Evolutionary conservation across 2,797 vertebrate species (phyloP), one percentile per base, ranked within the genome.

Genomic region (Chromis chromis): DNA sequence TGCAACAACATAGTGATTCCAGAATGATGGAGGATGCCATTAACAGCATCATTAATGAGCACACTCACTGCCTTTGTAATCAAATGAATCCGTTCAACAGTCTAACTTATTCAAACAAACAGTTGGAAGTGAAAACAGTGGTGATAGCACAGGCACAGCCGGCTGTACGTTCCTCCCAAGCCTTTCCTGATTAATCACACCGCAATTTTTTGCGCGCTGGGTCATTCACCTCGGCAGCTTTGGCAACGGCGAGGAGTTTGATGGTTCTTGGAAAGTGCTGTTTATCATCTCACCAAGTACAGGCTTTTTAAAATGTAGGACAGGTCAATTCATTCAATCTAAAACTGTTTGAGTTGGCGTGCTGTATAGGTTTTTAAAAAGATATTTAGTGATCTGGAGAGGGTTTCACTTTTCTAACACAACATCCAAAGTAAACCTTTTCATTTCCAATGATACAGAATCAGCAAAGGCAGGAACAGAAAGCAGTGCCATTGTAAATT

Each of bases 401-500:
- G 86, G 79, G 90, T 90, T 87, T 93, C 88, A 81, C 83, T 90
- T 92, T 92, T 86, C 92, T 80, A 85, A 83, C 73, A 81, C 83
- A 70, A 88, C 87, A 83, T 92, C 91, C 93, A 94, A 93, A 90
- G 81, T 87, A 92, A 93, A 93, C 90, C 84, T 87, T 91, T 92
- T 92, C 86, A 76, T 77, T 91, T 90, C 91, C 90, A 92, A 88
- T 86, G 91, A 91, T 90, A 86, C 83, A 76, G 88, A 87, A 87
- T 80, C 82, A 63, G 80, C n/a, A 24, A 10, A 63, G 61, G 83
- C 75, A 62, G 72, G 87, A 84, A 84, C 80, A 44, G 79, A 81
- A 82, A 82, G 78, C 33, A 3, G 56, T 78, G 91, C 90, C 85
- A 82, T 82, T 87, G 86, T 85, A 88, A 89, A 93, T 90, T 70